These are phyloP conservation scores for Hirudo medicinalis DNA, from an alignment of 1,140 invertebrate genomes.

Conservation along the genomic window DNA sequence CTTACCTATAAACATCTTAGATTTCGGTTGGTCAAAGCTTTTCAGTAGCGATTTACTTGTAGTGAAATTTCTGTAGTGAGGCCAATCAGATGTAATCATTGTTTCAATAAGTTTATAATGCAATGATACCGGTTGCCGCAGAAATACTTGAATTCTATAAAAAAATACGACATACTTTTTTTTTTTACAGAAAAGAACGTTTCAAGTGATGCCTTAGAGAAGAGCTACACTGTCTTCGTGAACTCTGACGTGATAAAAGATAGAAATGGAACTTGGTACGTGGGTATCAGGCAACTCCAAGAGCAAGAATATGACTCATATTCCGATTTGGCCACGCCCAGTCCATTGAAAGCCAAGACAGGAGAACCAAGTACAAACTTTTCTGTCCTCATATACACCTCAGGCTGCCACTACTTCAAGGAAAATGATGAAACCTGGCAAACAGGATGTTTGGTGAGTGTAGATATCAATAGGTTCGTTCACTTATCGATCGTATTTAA, in stretches of 20 bases:
- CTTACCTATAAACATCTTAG: slow-evolving; percentile 15
- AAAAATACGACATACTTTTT: neutral
- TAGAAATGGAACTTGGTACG: slow-evolving; percentile 11
- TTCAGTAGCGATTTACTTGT: no score
- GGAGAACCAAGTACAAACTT: slow-evolving; percentile 14
- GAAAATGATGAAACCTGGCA: slow-evolving; percentile 10
- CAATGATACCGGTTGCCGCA: slow-evolving; percentile 12
- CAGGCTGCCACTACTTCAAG: slow-evolving; percentile 18
- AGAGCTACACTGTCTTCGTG: slow-evolving; percentile 17
- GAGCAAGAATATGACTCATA: slow-evolving; percentile 14
- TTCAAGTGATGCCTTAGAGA: neutral
- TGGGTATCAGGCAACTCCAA: slow-evolving; percentile 16
- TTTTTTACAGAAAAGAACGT: neutral
- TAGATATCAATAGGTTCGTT: neutral
- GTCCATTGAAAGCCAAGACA: slow-evolving; percentile 8
- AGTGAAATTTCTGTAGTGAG: no score
- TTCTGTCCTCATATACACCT: slow-evolving; percentile 14
- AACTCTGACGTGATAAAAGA: slow-evolving; percentile 10
- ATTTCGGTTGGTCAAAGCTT: no score
- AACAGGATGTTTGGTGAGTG: neutral
- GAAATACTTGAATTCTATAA: neutral
- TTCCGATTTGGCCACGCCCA: slow-evolving; percentile 6
- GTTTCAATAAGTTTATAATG: slow-evolving; percentile 1
- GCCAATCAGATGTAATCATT: no score
- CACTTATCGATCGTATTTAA: neutral